Base-by-base conservation (phyloP, 2,888 invertebrate species). In the Gnatocerus cornutus region DNA sequence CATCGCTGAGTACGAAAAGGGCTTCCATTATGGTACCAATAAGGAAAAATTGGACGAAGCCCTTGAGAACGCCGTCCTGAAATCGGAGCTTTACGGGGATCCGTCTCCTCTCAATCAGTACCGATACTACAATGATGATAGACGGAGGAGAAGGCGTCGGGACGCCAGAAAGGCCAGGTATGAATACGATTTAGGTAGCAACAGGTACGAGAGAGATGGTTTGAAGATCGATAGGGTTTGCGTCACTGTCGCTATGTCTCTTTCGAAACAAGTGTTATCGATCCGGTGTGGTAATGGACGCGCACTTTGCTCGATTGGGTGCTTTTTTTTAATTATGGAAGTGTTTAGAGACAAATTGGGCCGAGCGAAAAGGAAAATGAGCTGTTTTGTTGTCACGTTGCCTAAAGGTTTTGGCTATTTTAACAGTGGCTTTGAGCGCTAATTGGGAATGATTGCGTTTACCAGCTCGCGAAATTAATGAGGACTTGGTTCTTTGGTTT, bases 61-160 rank as follows among this genome's bases (percentile, higher is more conserved):
- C 14, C 68, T 89, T 33, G 89, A 90, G 78, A 90, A 90, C 77
- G 88, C 90, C 46, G 88, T 90, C 67, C 86, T 90, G 85, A 87
- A 90, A 75, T 88, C 89, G 7, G 89, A 90, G 78, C 76, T 89
- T 69, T 90, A 89, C 71, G 89, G 88, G 1, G 89, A 89, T 76
- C 89, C 89, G 7, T 87, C 88, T 16, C 86, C 88, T 5, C 85
- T 89, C 14, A 84, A 83, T 76, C 84, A 84, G 70, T 85, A 84
- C 69, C 78, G 84, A 72, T 85, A 83, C 69, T 82, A 82, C 70
- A 56, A 59, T 21, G 67, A 71, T 12, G 53, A 58, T 16, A 46
- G 79, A 68, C 27, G 75, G 73, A 55, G 82, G 82, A 4, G 82
- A 80, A 27, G 77, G 70, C 77, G 84, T 50, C 76, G 82, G 16